Conservation (phyloP, 2,888 invertebrate species). For the Gortyna flavago region DNA sequence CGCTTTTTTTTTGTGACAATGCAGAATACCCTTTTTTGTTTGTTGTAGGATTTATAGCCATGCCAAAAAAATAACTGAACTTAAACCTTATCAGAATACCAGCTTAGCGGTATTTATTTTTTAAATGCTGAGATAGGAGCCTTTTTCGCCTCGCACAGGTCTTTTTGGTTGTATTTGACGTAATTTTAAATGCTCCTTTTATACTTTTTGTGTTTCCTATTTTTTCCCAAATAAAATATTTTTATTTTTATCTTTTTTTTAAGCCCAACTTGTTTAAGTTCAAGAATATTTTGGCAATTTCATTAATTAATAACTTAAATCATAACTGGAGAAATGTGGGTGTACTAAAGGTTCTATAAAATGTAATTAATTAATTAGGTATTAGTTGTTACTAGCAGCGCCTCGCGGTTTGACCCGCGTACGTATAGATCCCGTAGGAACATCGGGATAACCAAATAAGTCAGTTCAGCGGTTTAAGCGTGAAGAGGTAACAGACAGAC, state of each 20-base stretch:
- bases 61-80: background rate
- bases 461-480: no score
- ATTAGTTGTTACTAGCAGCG: no score
- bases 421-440: no score
- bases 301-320: background rate
- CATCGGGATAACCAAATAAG: no score
- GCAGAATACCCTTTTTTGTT: no score
- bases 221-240: background rate
- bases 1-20: constrained; percentile 9
- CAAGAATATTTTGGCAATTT: background rate
- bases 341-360: background rate
- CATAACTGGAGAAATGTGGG: background rate
- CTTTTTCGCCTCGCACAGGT: background rate
- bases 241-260: no score
- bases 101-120: background rate
- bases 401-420: no score
- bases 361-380: no score
- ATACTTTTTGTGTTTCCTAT: no score
- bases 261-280: background rate
- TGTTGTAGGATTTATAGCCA: background rate
- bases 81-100: background rate
- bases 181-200: no score
- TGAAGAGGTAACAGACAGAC: no score
- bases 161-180: no score
- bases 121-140: background rate